Base-by-base conservation (phyloP, 2,888 invertebrate genomes). In the Athalia rosae region DNA sequence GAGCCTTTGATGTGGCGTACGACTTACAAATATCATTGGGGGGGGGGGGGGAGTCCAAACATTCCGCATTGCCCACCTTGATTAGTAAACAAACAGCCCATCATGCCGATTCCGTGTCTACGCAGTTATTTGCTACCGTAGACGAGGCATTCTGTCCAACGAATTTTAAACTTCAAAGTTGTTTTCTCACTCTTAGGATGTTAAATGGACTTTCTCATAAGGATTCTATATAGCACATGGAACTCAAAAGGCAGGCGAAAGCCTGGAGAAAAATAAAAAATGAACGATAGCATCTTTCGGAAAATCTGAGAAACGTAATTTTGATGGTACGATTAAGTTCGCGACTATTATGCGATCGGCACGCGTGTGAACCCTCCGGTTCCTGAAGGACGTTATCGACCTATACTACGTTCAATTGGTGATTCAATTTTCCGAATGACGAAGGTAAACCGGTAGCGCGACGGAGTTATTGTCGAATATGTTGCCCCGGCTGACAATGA, bases 1-100 rank as follows among this genome's bases (percentile, higher is more conserved):
- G 50, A 53, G 45, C 6, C 53, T 11, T 53, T 67, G 53, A 67
- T 67, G 50, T 67, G 67, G 67, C 50, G 67, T n/a, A 67, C 41
- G 41, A 67, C 67, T 50, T 67, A 48, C 50, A 11, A 15, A 67
- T 53, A 48, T 67, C 53, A 53, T 66, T 48, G 4, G 9, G 66
- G n/a, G n/a, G n/a, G n/a, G n/a, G n/a, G n/a, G n/a, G n/a, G 47
- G 66, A 48, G 64, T 64, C 47, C 47, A 4, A 48, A 48, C 48
- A 66, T 47, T 15, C 43, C 47, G 45, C 66, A 15, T 48, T 48
- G 66, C 13, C 43, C 47, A 48, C 47, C 15, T 48, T 48, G 66
- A 48, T 48, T 66, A 13, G 66, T 48, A 69, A 69, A 28, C 8
- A n/a, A 69, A 47, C 41, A 53, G 41, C 11, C 9, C 67, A 28